Base-by-base conservation (phyloP, 2,888 invertebrate species). In the Eulithis testata region DNA sequence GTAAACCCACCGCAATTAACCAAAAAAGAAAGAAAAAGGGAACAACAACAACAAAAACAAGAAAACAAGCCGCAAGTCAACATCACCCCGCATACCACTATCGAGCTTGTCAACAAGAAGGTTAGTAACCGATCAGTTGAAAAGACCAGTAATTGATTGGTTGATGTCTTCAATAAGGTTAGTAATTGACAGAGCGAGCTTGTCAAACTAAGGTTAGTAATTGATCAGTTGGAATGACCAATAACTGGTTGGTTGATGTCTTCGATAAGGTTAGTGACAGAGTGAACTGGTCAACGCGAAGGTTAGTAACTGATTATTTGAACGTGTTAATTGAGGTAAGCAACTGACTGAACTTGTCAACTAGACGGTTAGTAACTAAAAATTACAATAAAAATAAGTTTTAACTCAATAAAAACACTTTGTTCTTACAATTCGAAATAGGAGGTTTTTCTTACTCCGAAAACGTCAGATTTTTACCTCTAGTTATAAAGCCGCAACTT, bases 1-100 rank as follows among this genome's bases (percentile, higher is more conserved):
- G 40, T 14, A 8, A 45, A 54, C 0, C 76, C 78, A 63, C 64
- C 74, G 4, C 43, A 76, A 71, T 27, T 74, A 58, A 59, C 76
- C 2, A 63, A 66, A 56, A 63, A 70, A 63, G 79, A 81, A 57
- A 77, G 82, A 67, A 82, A 83, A 71, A 81, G 83, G 60, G 78
- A 83, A 9, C 71, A 70, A 47, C 69, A 70, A 47, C 69, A 77
- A 12, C 43, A 54, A 21, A 21, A 21, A 43, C 75, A 74, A 50
- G 74, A 74, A 57, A 58, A 78, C 65, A 71, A 80, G 54, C 72
- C 65, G 54, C 78, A 79, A 1, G 77, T 51, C 64, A 89, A 87
- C 71, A 85, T 86, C 60, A 84, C 89, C 0, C 83, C 88, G 0
- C 89, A 91, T 43, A 89, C 90, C 5, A 89, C 89, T 1, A 85